Evolutionary conservation across 2,113 vertebrate genomes (phyloP), one percentile per base, ranked within the genome.

Genomic region (Lasiurus borealis): DNA sequence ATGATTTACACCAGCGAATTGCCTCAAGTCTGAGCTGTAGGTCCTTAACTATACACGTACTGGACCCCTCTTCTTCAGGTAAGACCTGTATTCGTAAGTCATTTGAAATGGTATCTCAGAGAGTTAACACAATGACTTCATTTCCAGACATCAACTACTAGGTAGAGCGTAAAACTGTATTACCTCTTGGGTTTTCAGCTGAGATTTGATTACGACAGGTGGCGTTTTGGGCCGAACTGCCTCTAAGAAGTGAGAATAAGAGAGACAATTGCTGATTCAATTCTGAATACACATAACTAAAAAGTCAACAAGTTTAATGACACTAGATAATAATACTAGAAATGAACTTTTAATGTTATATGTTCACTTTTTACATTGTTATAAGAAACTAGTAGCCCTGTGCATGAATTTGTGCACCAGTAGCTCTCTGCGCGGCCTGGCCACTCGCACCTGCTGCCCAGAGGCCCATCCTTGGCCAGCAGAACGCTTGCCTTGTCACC

Each of bases 181-280:
- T 98, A 99, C 99, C 99, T 99, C 99, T 97, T 97, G 98, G 92
- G 98, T 93, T 98, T 99, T 99, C 81, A 98, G 97, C 91, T 98
- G 98, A 97, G 98, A 95, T 59, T 98, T 98, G 98, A 99, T 99
- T 93, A 98, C 97, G 64, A 99, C 98, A 34, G 99, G 99, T 0
- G 99, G 99, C 3, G 99, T 99, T 98, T 99, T 99, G 76, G 99
- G 99, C 95, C 99, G 98, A 81, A 99, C 99, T 66, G 97, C 98
- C 98, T 99, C 99, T 99, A 94, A 86, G 52, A 88, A 97, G 88
- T 72, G 40, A 77, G 54, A 62, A 75, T 94, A 96, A 97, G 69
- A 97, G 68, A 97, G 82, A 96, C 71, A 95, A 97, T 95, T 95
- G 90, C 87, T 87, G 68, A 86, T 93, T 97, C 88, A 90, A 78